Evolutionary conservation across 2,113 vertebrate genomes (phyloP).

Genomic region (Eurystomus gularis): DNA sequence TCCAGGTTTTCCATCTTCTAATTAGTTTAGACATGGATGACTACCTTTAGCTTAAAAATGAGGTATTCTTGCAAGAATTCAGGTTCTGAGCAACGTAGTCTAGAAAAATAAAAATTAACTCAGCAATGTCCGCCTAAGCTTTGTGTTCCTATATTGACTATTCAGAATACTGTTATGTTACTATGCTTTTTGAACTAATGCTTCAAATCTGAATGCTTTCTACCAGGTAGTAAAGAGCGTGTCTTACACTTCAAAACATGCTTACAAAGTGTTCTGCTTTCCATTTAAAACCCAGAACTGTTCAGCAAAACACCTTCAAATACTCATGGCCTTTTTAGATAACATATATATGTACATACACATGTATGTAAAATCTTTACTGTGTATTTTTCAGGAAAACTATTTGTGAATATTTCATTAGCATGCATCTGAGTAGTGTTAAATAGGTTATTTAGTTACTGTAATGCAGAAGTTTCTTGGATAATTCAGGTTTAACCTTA

Average conservation of each 20-base stretch:
- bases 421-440: neutral
- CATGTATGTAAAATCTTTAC: neutral
- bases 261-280: neutral
- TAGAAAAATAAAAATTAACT: neutral
- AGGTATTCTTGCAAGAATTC: neutral
- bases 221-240: neutral
- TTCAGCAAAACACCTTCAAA: neutral
- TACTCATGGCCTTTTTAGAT: neutral
- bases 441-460: neutral
- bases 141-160: neutral
- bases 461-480: neutral
- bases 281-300: neutral
- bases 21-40: neutral
- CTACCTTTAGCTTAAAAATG: neutral
- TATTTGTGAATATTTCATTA: neutral
- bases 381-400: neutral
- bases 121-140: neutral
- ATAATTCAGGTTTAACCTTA: neutral
- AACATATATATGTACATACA: neutral
- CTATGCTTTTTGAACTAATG: neutral
- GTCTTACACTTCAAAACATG: neutral
- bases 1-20: neutral
- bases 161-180: neutral
- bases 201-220: neutral
- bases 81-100: neutral